Evolutionary conservation across 30 jellyfish, hydroid and myxozoan genomes (phyloP).

Genomic region (Turritopsis dohrnii): DNA sequence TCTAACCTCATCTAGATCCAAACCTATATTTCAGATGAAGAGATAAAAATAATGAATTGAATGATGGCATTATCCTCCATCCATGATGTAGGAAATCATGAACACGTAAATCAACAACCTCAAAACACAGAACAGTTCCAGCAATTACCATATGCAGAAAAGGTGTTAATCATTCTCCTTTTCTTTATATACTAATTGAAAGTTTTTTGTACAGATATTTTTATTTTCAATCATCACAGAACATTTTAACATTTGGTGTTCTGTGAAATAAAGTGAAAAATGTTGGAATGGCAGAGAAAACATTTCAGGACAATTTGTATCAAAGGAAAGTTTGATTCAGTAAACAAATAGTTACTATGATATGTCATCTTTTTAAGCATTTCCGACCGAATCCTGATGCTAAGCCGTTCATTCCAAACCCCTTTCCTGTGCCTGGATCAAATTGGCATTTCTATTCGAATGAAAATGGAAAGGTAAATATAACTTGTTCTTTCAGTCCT

Average conservation of each 20-base stretch:
- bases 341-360: no score
- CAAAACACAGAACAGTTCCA: not conserved
- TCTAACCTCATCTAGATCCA: no score
- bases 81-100: constrained; percentile 31
- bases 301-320: no score
- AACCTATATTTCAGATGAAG: not conserved
- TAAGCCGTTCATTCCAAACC: constrained; percentile 55
- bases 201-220: no score
- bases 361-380: constrained; percentile 34
- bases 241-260: not conserved
- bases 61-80: constrained; percentile 35
- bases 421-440: constrained; percentile 4
- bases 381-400: constrained; percentile 70
- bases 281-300: no score
- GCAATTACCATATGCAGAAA: not conserved
- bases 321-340: no score
- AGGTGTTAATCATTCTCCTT: not conserved
- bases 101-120: constrained; percentile 1
- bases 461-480: constrained; percentile 37
- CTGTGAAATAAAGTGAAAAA: no score
- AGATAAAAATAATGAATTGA: not conserved
- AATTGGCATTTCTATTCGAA: constrained; percentile 21
- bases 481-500: no score
- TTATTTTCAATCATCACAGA: no score
- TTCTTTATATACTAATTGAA: not conserved